Evolutionary conservation across 2,797 vertebrate species (phyloP).

Genomic region (Sparidentex hasta): DNA sequence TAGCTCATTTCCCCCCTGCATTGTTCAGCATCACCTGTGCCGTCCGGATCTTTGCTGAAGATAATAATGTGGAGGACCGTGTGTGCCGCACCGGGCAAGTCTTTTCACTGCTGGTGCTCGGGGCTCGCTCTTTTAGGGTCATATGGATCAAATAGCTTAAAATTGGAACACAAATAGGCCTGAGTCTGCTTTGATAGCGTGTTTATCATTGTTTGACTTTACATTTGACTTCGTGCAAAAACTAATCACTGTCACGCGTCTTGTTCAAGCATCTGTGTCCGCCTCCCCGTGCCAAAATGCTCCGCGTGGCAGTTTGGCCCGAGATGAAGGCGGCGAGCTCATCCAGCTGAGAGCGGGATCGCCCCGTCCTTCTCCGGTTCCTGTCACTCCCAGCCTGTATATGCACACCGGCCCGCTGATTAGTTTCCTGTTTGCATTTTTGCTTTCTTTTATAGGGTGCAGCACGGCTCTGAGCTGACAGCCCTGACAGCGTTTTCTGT

Average conservation of each 20-base stretch:
- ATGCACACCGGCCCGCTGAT: slow-evolving; percentile 25
- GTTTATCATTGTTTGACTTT: slow-evolving; percentile 33
- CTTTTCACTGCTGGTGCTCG: slow-evolving; percentile 1
- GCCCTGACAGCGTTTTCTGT: slow-evolving; percentile 19
- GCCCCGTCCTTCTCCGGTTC: slow-evolving; percentile 10
- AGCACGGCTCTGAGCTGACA: slow-evolving; percentile 42
- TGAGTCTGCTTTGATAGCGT: slow-evolving; percentile 7
- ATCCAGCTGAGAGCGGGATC: slow-evolving; percentile 44
- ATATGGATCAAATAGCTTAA: slow-evolving; percentile 10
- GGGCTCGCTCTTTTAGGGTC: slow-evolving; percentile 11
- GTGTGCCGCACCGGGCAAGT: not conserved
- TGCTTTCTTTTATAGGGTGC: slow-evolving; percentile 11
- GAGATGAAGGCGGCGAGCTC: slow-evolving; percentile 49
- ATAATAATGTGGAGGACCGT: slow-evolving; percentile 4
- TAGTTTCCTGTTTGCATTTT: slow-evolving; percentile 43
- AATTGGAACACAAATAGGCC: not conserved
- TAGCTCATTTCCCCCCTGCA: not conserved
- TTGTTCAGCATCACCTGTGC: slow-evolving; percentile 12
- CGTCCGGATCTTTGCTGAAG: not conserved
- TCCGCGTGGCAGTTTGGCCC: slow-evolving; percentile 36
- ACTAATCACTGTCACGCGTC: slow-evolving; percentile 34
- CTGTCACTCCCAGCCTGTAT: slow-evolving; percentile 17
- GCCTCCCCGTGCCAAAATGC: slow-evolving; percentile 36
- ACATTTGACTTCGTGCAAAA: slow-evolving; percentile 44
- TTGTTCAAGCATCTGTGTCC: slow-evolving; percentile 50